Conservation (phyloP, 2,797 vertebrate species). For the Fringilla coelebs region DNA sequence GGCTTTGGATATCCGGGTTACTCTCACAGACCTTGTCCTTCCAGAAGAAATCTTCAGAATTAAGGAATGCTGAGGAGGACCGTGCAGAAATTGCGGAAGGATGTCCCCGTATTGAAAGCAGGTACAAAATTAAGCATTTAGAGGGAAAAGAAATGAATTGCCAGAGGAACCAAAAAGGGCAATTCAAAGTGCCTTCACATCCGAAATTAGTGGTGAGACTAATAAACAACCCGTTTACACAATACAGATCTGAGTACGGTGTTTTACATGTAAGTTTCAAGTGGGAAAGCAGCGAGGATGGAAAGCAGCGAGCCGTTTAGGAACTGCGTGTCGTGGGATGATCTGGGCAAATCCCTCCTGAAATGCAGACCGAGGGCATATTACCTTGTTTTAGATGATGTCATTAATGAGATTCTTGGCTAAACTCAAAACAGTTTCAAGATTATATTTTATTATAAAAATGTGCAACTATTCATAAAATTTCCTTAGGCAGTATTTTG, state of each 20-base stretch:
- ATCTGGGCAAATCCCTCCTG: not conserved
- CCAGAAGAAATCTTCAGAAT: not conserved
- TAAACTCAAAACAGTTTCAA: slow-evolving; percentile 38
- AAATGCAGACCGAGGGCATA: not conserved
- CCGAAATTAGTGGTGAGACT: not conserved
- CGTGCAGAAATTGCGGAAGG: not conserved
- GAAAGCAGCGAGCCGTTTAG: not conserved
- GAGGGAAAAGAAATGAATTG: not conserved
- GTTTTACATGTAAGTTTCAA: fast-evolving
- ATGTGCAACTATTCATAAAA: slow-evolving; percentile 13
- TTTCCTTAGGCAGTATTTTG: slow-evolving; percentile 25
- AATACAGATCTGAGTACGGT: not conserved
- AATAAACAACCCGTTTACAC: not conserved
- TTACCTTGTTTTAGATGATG: not conserved
- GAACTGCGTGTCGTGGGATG: not conserved
- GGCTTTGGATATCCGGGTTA: fast-evolving
- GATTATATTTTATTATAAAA: slow-evolving; percentile 69
- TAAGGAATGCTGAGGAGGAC: not conserved
- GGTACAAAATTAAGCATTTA: not conserved
- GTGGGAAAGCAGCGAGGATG: not conserved
- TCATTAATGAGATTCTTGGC: not conserved
- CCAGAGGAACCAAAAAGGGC: not conserved
- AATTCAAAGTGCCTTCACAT: not conserved
- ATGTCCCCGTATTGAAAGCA: not conserved
- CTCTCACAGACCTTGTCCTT: not conserved